phyloP scores from a whole-genome alignment of 1,140 invertebrate species.

The Drosophila jambulina region DNA sequence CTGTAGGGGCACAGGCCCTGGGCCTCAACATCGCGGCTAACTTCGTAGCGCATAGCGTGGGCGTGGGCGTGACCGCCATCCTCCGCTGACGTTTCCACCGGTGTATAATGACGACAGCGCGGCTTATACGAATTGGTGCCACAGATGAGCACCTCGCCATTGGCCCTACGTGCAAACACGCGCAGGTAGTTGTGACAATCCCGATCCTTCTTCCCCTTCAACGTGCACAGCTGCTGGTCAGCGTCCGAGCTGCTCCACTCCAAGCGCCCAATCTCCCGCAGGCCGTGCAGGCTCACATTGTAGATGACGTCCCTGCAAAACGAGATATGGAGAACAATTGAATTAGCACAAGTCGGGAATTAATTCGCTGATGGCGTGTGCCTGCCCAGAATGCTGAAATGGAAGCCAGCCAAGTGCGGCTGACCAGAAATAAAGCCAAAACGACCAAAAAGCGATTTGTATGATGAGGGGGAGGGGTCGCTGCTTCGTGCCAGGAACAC shows the following conservation, averaged over 20 bases:
- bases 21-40: slow-evolving; percentile 90
- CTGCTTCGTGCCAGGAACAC: slow-evolving; percentile 27
- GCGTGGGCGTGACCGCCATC: slow-evolving; percentile 13
- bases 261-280: slow-evolving; percentile 89
- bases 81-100: slow-evolving; percentile 39
- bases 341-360: slow-evolving; percentile 82
- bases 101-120: slow-evolving; percentile 89
- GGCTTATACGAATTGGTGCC: slow-evolving; percentile 99
- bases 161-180: slow-evolving; percentile 89
- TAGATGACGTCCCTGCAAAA: slow-evolving; percentile 89
- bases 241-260: slow-evolving; percentile 94
- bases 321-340: slow-evolving; percentile 78
- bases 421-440: slow-evolving; percentile 36
- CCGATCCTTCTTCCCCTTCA: slow-evolving; percentile 94
- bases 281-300: slow-evolving; percentile 91
- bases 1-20: slow-evolving; percentile 96
- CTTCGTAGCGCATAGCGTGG: slow-evolving; percentile 78
- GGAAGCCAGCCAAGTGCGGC: slow-evolving; percentile 51
- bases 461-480: not conserved
- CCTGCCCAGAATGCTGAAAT: slow-evolving; percentile 61
- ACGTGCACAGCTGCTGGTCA: slow-evolving; percentile 92
- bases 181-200: slow-evolving; percentile 98
- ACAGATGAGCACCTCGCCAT: slow-evolving; percentile 94
- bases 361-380: slow-evolving; percentile 66
- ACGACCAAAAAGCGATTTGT: slow-evolving; percentile 5